Evolutionary conservation across 2,113 vertebrate species (phyloP).

Genomic region (Scopus umbretta): DNA sequence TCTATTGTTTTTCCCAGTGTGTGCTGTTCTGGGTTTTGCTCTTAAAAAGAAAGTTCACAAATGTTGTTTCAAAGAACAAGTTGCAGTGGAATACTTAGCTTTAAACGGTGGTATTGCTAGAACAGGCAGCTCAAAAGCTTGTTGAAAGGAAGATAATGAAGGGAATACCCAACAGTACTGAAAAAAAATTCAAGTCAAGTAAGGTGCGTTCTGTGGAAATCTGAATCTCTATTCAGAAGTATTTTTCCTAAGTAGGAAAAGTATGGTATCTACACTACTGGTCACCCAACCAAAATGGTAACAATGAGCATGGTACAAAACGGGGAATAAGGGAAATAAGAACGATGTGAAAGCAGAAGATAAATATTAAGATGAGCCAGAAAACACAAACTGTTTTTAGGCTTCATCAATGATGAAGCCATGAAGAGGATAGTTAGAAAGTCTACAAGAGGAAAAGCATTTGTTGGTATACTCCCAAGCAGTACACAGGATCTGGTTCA

Average conservation of each 20-base stretch:
- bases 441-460: neutral
- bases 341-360: neutral
- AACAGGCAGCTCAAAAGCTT: neutral
- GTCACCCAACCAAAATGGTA: neutral
- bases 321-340: neutral
- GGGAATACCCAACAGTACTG: neutral
- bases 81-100: neutral
- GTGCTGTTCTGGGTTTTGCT: neutral
- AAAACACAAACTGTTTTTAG: neutral
- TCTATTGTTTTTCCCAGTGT: neutral
- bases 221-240: neutral
- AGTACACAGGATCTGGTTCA: neutral
- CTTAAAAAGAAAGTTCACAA: neutral
- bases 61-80: neutral
- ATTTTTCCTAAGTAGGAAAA: neutral
- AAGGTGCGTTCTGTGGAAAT: neutral
- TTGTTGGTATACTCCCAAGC: neutral
- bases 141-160: neutral
- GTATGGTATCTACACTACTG: neutral
- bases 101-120: neutral
- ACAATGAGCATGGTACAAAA: neutral
- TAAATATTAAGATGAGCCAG: neutral
- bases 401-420: neutral
- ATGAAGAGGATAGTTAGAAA: neutral
- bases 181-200: neutral